Evolutionary conservation across 2,888 invertebrate species (phyloP).

Genomic region (Gymnocheta viridis): DNA sequence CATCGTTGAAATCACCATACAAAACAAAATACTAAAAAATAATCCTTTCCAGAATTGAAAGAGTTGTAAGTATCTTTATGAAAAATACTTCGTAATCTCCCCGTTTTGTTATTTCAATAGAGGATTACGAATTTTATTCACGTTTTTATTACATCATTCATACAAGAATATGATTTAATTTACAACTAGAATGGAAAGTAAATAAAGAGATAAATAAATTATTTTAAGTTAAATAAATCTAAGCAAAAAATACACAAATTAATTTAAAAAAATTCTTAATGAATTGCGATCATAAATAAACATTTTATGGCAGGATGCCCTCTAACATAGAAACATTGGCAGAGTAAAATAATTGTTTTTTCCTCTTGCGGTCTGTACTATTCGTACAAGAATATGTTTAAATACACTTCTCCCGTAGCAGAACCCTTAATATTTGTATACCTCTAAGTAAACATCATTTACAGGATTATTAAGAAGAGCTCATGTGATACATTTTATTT

Average conservation of each 20-base stretch:
- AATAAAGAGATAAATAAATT: slow-evolving; percentile 18
- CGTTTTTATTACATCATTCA: slow-evolving; percentile 44
- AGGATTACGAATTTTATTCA: slow-evolving; percentile 44
- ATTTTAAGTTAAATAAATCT: not conserved
- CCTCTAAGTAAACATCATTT: no score
- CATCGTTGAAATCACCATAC: not conserved
- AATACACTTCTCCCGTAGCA: no score
- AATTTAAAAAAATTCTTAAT: slow-evolving; percentile 4
- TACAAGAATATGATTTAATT: slow-evolving; percentile 15
- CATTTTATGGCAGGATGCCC: slow-evolving; percentile 11
- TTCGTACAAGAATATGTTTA: not conserved
- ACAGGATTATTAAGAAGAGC: no score
- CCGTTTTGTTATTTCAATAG: slow-evolving; percentile 24
- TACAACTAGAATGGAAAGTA: not conserved
- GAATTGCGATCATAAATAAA: slow-evolving; percentile 41
- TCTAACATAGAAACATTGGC: slow-evolving; percentile 28
- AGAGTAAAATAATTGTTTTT: not conserved
- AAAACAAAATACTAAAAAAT: not conserved
- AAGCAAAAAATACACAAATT: not conserved
- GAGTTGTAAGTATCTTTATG: not conserved
- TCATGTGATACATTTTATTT: no score
- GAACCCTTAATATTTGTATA: no score
- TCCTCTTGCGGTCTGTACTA: not conserved
- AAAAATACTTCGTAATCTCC: not conserved
- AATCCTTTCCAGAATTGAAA: not conserved